phyloP scores from a whole-genome alignment of 2,113 vertebrate genomes.

The Phocoena phocoena region DNA sequence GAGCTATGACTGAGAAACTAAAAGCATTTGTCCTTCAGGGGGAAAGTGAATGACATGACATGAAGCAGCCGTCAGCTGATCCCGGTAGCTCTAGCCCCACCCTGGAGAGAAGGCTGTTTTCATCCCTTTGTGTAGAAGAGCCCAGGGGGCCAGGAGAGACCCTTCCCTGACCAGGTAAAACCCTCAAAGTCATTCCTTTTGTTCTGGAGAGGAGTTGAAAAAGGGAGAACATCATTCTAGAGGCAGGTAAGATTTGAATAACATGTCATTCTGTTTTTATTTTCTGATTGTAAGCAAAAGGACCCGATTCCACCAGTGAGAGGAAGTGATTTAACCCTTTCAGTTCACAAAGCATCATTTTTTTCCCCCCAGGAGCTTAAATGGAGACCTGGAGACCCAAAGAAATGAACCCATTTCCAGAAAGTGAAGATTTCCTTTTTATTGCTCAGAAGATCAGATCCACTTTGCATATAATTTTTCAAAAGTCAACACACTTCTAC shows the following conservation, averaged over 20 bases:
- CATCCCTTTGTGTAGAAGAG: not conserved
- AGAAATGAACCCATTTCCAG: slow-evolving; percentile 5
- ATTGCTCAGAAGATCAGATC: slow-evolving; percentile 1
- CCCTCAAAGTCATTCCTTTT: not conserved
- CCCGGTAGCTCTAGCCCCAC: not conserved
- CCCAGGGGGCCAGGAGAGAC: not conserved
- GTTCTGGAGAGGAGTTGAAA: not conserved
- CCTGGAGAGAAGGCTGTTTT: not conserved
- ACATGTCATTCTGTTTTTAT: not conserved
- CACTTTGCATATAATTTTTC: slow-evolving; percentile 19
- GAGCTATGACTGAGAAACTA: slow-evolving; percentile 38
- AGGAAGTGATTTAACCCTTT: slow-evolving; percentile 46
- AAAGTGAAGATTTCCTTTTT: not conserved
- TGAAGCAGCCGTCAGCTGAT: not conserved
- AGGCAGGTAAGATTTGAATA: not conserved
- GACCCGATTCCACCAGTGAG: not conserved
- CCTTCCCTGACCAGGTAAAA: not conserved
- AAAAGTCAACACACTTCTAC: slow-evolving; percentile 7
- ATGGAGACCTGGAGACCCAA: not conserved
- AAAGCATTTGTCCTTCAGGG: slow-evolving; percentile 51
- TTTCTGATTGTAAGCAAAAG: slow-evolving; percentile 30
- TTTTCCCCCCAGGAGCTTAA: not conserved
- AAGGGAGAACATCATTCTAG: not conserved
- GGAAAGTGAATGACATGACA: not conserved
- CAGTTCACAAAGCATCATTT: not conserved